Conservation (phyloP, 2,113 vertebrate species). For the Poecilia latipinna region DNA sequence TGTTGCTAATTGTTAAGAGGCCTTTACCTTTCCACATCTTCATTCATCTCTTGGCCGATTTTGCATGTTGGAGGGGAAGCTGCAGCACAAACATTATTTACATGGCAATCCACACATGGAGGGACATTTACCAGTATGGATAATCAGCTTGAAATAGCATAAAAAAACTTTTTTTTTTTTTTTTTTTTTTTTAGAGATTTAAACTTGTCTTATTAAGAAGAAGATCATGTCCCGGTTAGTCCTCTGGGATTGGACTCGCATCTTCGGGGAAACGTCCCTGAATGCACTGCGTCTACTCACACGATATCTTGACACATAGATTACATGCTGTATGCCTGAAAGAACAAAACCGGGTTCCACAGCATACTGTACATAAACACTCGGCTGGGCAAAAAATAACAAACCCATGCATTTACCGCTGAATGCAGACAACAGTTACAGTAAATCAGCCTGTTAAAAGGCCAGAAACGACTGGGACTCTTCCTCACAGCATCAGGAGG, state of each 20-base stretch:
- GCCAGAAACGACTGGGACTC: slow-evolving; percentile 50
- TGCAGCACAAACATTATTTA: no score
- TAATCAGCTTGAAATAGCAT: neutral
- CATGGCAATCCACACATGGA: no score
- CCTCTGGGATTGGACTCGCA: slow-evolving; percentile 14
- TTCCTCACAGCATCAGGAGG: slow-evolving; percentile 54
- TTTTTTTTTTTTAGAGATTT: neutral
- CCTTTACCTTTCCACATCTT: no score
- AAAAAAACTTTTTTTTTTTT: no score
- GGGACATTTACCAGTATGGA: no score
- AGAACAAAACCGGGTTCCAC: slow-evolving; percentile 33
- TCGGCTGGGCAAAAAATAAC: slow-evolving; percentile 62
- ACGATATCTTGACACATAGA: slow-evolving; percentile 69
- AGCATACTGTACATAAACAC: slow-evolving; percentile 63
- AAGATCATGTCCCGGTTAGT: neutral
- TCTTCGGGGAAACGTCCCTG: slow-evolving; percentile 32
- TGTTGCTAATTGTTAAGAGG: no score
- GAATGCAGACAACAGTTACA: slow-evolving; percentile 63
- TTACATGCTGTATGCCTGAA: slow-evolving; percentile 40
- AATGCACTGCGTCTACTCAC: slow-evolving; percentile 56
- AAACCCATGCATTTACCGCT: slow-evolving; percentile 62
- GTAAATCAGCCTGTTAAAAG: slow-evolving; percentile 69
- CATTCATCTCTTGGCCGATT: no score
- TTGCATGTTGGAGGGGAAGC: no score
- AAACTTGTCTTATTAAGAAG: neutral